Base-by-base conservation (phyloP, 2,888 invertebrate genomes). In the Diplazon laetatorius region DNA sequence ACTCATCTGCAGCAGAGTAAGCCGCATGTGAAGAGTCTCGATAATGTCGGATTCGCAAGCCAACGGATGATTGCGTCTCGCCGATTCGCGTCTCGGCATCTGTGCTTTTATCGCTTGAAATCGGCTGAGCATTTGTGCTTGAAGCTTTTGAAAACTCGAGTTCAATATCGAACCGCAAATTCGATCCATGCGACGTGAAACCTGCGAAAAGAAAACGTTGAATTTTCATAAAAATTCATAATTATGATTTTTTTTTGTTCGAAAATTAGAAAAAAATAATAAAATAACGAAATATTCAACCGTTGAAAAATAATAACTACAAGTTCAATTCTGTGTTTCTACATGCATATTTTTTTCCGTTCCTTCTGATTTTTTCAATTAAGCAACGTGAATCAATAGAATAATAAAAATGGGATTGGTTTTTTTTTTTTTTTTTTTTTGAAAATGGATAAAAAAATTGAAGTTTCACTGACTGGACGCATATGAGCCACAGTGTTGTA, bases 11-110 rank as follows among this genome's bases (percentile, higher is more conserved):
- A 98, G 92, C 73, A 98, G 92, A 68, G 97, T 97, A 63, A 98
- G 93, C 82, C 98, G 94, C 95, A 98, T 98, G 88, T 98, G 97
- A 83, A 98, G 93, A 0, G 98, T 98, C 91, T 98, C 97, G 87
- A 98, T 95, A 57, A 98, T 97, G 91, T 98, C 98, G 44, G 96
- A 96, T 92, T 98, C 97, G 88, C 97, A 96, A 22, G 97, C 97
- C 84, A 98, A 92, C 0, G 96, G 96, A 91, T 98, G 98, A 90
- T 95, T 97, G 37, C 98, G 94, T 50, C 98, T 93, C 5, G 97
- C 97, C 0, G 97, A 97, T 90, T 98, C 98, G 78, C 97, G 92
- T 57, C 98, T 93, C 3, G 98, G 98, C 96, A 98, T 96, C 92
- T 96, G 96, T 35, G 96, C 94, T 91, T 98, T 98, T 81, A 98